Conservation (phyloP, 2,797 vertebrate genomes). For the Carcharodon carcharias region DNA sequence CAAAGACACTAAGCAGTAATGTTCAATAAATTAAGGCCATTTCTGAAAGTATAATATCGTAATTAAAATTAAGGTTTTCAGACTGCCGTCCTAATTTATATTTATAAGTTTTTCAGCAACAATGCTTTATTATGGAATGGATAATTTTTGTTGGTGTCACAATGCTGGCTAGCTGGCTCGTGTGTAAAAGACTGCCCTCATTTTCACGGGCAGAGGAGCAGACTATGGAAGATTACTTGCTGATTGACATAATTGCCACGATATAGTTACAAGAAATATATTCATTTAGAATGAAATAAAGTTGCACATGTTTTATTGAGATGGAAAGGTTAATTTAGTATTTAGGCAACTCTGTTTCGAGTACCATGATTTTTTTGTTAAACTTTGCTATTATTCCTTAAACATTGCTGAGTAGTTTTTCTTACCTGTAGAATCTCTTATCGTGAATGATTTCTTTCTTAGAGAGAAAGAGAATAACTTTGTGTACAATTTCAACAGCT, state of each 20-base stretch:
- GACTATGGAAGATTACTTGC: not conserved
- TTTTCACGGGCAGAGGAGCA: not conserved
- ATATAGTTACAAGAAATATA: not conserved
- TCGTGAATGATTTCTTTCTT: not conserved
- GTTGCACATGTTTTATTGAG: not conserved
- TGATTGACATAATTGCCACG: not conserved
- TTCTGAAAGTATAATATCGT: conserved; percentile 43
- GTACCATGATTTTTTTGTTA: not conserved
- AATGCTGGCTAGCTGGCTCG: not conserved
- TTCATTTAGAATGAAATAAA: not conserved
- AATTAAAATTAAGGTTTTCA: conserved; percentile 39
- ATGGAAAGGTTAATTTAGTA: not conserved
- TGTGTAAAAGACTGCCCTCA: not conserved
- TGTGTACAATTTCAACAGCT: not conserved
- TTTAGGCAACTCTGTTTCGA: not conserved
- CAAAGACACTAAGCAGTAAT: conserved; percentile 65
- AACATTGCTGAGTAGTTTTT: not conserved
- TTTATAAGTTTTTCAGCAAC: not conserved
- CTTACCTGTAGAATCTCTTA: not conserved
- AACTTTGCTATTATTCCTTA: not conserved
- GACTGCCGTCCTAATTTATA: conserved; percentile 39
- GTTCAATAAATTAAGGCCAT: conserved; percentile 60
- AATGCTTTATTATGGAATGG: conserved; percentile 35
- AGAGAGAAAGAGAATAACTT: not conserved
- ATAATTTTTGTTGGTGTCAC: not conserved